Percentiles rank a stretch among this genome's conserved stretches.
phyloP scores from a whole-genome alignment of 2,888 invertebrate species.

The Plagodis pulveraria region DNA sequence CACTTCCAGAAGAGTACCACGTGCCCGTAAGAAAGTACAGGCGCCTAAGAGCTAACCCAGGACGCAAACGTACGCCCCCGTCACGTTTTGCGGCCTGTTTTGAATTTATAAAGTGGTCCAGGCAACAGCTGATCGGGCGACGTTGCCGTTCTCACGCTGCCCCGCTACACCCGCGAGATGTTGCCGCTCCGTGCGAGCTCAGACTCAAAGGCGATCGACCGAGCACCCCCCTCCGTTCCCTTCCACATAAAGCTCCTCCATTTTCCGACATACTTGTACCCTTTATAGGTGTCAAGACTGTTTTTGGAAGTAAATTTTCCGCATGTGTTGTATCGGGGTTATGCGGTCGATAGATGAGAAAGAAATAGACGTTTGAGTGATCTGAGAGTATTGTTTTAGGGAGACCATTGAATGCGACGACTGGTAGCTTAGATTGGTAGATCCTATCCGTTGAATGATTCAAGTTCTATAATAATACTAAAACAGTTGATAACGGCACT shows the following conservation, averaged over 20 bases:
- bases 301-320: slow-evolving; percentile 42
- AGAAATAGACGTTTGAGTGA: slow-evolving; percentile 25
- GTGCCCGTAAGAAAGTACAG: slow-evolving; percentile 38
- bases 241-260: slow-evolving; percentile 58
- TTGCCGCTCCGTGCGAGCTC: slow-evolving; percentile 62
- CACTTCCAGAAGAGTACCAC: slow-evolving; percentile 45
- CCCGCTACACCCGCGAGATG: slow-evolving; percentile 52
- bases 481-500: too few species aligned
- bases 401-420: slow-evolving; percentile 2
- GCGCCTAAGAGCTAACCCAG: slow-evolving; percentile 38
- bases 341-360: slow-evolving; percentile 48
- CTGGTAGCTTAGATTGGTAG: slow-evolving; percentile 16
- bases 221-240: slow-evolving; percentile 55
- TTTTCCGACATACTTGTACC: slow-evolving; percentile 54
- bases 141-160: slow-evolving; percentile 56
- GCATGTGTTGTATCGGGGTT: slow-evolving; percentile 49
- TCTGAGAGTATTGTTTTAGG: slow-evolving; percentile 31
- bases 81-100: slow-evolving; percentile 75
- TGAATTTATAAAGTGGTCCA: slow-evolving; percentile 70
- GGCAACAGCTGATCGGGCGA: slow-evolving; percentile 77
- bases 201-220: slow-evolving; percentile 74
- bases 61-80: slow-evolving; percentile 23
- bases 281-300: slow-evolving; percentile 42
- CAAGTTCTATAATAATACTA: background rate
- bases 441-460: slow-evolving; percentile 1